Base-by-base conservation (phyloP, 64 coral and sea anemone species). In the Actinia tenebrosa region DNA sequence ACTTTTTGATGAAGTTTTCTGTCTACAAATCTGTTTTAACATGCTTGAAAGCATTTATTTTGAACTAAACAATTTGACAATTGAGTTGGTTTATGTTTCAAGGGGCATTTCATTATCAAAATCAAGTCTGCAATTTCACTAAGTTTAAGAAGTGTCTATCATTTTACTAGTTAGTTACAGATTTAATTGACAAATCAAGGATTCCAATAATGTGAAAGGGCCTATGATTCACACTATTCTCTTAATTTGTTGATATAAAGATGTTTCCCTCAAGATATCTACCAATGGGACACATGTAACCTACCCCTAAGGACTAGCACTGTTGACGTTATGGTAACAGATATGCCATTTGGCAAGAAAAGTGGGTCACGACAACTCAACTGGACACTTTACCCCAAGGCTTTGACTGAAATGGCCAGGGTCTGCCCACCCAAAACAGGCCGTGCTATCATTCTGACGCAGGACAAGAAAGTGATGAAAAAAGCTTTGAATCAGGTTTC, bases 321-420 rank as follows among this genome's bases (percentile, higher is more conserved):
- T 25, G 60, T 99, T 82, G 91, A 99, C 91, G 93, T 87, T n/a
- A 90, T 99, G 55, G 75, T 99, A n/a, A 93, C 97, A 30, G 97
- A 99, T 66, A 72, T 99, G 60, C 97, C 97, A 53, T 99, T 99
- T 91, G 97, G 97, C 11, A 99, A 99, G 88, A 99, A 95, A 84
- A 99, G 97, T 87, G 97, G 97, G 3, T 95, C 93, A 7, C 87
- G 92, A 69, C 88, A 87, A 11, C 89, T 89, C 45, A 99, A 99
- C 77, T 99, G 97, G 97, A 87, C 88, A 13, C 77, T 99, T n/a
- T 99, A 99, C 30, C 97, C 97, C 4, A 86, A 93, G 60, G 93
- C 88, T 18, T 68, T 99, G 26, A 53, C 59, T 16, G 97, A 95
- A 91, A 95, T 95, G 93, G 97, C 97, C 23, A 77, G 97, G 47